Conservation (phyloP, 2,888 invertebrate genomes). For the Eugnorisma glareosa region DNA sequence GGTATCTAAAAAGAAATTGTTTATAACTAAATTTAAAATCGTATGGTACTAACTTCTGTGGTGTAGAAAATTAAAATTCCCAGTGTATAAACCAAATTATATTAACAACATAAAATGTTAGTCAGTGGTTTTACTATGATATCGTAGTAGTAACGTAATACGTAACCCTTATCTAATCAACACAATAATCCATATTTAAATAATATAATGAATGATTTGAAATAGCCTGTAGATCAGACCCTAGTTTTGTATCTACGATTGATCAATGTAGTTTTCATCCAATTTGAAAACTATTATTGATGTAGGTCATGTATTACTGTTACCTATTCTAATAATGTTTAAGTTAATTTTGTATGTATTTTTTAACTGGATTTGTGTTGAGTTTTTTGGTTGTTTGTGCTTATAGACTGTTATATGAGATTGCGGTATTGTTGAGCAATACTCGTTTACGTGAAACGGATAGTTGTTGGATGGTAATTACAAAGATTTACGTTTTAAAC, state of each 20-base stretch:
- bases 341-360: conserved; percentile 63
- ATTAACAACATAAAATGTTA: conserved; percentile 49
- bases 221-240: conserved; percentile 41
- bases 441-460: conserved; percentile 54
- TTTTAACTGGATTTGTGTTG: conserved; percentile 62
- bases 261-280: conserved; percentile 85
- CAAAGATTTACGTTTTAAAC: not conserved
- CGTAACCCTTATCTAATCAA: conserved; percentile 62
- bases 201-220: conserved; percentile 58
- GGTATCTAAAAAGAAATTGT: conserved; percentile 27
- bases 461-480: conserved; percentile 29
- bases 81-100: conserved; percentile 47
- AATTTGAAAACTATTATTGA: conserved; percentile 84
- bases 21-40: conserved; percentile 37
- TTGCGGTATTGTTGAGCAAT: conserved; percentile 70
- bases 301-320: conserved; percentile 64
- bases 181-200: conserved; percentile 57
- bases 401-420: conserved; percentile 75
- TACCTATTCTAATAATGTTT: conserved; percentile 56
- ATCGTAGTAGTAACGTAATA: conserved; percentile 33
- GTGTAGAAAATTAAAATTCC: conserved; percentile 49
- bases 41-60: conserved; percentile 58
- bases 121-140: conserved; percentile 46
- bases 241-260: conserved; percentile 68
- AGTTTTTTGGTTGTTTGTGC: conserved; percentile 66